Percentiles rank a stretch among this genome's conserved stretches.
phyloP scores from a whole-genome alignment of 2,797 vertebrate species.

The Myotis vivesi region DNA sequence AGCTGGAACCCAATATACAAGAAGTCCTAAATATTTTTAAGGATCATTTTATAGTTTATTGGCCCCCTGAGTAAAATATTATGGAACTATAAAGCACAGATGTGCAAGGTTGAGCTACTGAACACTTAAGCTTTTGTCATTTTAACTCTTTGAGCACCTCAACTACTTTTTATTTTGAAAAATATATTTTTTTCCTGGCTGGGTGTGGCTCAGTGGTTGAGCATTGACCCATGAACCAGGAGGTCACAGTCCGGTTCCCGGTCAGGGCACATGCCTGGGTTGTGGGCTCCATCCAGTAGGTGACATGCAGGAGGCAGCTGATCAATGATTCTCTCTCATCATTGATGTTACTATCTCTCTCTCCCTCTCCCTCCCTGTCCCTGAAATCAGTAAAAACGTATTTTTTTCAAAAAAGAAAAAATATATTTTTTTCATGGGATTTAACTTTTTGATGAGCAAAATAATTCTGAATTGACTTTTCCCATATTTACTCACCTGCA shows the following conservation, averaged over 20 bases:
- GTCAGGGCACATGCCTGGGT: too few species aligned
- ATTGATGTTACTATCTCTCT: too few species aligned
- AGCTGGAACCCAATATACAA: background rate
- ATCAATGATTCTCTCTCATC: too few species aligned
- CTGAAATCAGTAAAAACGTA: too few species aligned
- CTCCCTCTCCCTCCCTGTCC: too few species aligned
- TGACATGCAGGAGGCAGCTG: too few species aligned
- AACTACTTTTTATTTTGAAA: background rate
- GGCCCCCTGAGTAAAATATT: conserved; percentile 27
- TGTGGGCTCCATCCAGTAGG: too few species aligned
- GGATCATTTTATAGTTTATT: background rate
- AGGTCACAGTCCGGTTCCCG: too few species aligned
- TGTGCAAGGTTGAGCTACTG: background rate
- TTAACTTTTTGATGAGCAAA: background rate
- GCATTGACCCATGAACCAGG: too few species aligned
- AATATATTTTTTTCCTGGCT: background rate
- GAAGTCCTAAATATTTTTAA: conserved; percentile 34
- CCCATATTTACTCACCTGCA: background rate
- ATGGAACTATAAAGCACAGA: background rate
- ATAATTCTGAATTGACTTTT: background rate
- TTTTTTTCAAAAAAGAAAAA: background rate
- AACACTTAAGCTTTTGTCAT: background rate
- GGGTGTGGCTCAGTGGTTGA: too few species aligned
- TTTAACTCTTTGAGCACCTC: background rate
- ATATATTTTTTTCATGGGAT: background rate